A percentile compares a stretch with the other conserved stretches of the same genome.
These are phyloP conservation scores for Nemopilema nomurai DNA, from an alignment of 30 jellyfish, hydroid and myxozoan species.

Conservation along the genomic window DNA sequence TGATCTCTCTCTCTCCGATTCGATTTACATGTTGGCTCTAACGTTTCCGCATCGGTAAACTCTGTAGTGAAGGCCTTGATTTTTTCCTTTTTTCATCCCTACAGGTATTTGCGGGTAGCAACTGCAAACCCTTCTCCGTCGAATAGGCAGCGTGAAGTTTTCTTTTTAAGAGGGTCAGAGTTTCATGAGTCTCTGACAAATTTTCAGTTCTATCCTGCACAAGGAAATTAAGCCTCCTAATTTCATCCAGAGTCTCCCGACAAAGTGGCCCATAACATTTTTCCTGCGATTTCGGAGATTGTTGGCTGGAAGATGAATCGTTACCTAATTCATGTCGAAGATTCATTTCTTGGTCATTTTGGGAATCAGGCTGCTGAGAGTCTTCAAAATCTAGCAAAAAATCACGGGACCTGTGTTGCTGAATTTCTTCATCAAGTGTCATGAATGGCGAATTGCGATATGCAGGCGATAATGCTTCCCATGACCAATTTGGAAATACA, in stretches of 20 bases:
- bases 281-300: not conserved
- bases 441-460: constrained; percentile 39
- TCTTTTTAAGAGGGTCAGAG: not conserved
- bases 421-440: constrained; percentile 26
- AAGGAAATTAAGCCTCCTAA: constrained; percentile 19
- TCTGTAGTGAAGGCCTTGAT: not conserved
- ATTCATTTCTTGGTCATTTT: constrained; percentile 1
- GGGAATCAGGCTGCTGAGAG: not conserved
- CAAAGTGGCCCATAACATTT: constrained; percentile 9
- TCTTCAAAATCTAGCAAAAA: not conserved
- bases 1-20: constrained; percentile 18
- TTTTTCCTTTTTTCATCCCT: not conserved
- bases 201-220: constrained; percentile 8
- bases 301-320: not conserved
- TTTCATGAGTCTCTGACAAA: not conserved
- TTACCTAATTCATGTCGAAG: not conserved
- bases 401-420: not conserved
- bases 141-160: constrained; percentile 12
- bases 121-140: constrained; percentile 10
- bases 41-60: constrained; percentile 1
- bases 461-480: constrained; percentile 24
- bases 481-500: constrained; percentile 13
- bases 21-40: not conserved
- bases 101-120: not conserved
- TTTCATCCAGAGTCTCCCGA: constrained; percentile 25